These are phyloP conservation scores for Sula dactylatra DNA, from an alignment of 2,113 vertebrate species.

Conservation along the genomic window DNA sequence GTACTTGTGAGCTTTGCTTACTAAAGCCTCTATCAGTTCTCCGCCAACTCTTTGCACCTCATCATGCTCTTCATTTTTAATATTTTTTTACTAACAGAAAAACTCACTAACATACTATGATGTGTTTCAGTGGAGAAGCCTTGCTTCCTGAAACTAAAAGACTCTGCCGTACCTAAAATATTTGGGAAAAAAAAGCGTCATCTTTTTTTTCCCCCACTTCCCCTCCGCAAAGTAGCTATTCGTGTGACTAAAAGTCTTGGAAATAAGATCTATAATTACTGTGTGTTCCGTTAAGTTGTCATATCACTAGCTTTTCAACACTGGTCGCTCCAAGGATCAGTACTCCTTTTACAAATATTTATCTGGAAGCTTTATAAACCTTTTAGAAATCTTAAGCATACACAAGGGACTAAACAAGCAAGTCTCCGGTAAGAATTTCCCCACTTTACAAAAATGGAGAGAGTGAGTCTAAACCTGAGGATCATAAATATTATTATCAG, in stretches of 20 bases:
- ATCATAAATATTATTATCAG: not conserved
- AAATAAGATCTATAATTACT: not conserved
- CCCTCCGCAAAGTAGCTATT: not conserved
- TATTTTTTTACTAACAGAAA: not conserved
- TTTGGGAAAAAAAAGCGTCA: fast-evolving
- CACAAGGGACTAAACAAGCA: not conserved
- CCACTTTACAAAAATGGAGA: not conserved
- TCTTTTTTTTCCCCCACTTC: not conserved
- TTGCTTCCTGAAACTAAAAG: not conserved
- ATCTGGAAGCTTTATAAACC: not conserved
- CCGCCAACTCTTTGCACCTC: not conserved
- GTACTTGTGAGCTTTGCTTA: fast-evolving
- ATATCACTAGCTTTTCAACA: not conserved
- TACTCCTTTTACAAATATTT: not conserved
- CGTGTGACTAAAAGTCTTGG: not conserved
- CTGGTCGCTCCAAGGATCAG: not conserved
- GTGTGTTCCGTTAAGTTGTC: not conserved
- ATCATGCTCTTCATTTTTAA: not conserved
- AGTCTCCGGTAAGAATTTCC: not conserved
- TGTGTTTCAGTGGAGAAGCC: not conserved
- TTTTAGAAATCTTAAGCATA: not conserved
- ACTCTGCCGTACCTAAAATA: not conserved
- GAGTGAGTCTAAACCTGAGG: not conserved
- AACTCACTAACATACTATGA: fast-evolving
- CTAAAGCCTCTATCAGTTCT: not conserved